phyloP scores from a whole-genome alignment of 2,113 vertebrate genomes.

The Pyrgilauda ruficollis region DNA sequence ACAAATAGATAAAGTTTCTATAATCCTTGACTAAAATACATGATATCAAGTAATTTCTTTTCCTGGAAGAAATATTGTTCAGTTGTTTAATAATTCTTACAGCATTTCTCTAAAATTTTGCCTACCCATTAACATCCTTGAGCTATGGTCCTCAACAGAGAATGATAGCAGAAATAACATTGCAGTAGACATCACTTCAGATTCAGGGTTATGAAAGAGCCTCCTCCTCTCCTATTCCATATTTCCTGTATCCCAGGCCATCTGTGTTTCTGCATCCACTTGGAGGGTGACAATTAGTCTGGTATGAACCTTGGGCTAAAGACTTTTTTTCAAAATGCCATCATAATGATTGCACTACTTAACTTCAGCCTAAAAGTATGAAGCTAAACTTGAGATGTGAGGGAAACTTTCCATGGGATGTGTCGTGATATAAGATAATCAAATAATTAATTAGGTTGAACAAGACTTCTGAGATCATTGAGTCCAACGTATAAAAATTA shows the following conservation, averaged over 20 bases:
- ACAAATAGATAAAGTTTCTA: background rate
- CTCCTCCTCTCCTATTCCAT: background rate
- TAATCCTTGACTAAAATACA: background rate
- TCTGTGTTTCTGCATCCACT: background rate
- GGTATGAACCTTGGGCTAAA: background rate
- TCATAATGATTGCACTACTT: background rate
- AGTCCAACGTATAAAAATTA: background rate
- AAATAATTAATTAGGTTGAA: background rate
- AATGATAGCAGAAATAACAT: background rate
- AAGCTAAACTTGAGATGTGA: background rate
- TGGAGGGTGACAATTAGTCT: background rate
- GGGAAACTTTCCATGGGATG: accelerated
- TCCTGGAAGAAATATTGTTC: background rate
- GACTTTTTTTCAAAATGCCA: background rate
- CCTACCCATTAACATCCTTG: accelerated
- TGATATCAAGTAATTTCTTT: background rate
- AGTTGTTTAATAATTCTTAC: background rate
- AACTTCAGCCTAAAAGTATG: background rate
- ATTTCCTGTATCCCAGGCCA: background rate
- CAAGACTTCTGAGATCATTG: background rate
- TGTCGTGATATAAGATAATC: background rate
- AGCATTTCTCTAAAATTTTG: background rate
- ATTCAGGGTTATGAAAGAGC: background rate
- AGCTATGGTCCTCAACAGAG: background rate
- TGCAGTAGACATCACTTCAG: background rate